Conservation (phyloP, 2,113 vertebrate genomes). For the Aythya baeri region DNA sequence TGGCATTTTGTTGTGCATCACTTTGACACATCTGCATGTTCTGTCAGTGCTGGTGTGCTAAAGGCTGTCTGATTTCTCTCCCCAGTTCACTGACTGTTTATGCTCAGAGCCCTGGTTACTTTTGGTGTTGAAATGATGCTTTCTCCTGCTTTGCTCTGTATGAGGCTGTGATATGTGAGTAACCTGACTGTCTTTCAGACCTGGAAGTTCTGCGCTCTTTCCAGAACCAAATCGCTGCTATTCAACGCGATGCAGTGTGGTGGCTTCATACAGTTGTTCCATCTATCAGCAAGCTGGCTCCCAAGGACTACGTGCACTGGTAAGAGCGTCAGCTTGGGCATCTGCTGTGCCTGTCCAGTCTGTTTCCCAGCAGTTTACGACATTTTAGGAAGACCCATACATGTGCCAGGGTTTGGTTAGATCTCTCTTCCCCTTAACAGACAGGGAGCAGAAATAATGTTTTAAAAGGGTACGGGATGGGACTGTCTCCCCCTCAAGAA, state of each 20-base stretch:
- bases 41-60: neutral
- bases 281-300: constrained; percentile 91
- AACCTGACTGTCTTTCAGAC: constrained; percentile 77
- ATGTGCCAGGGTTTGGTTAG: neutral
- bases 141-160: neutral
- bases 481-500: neutral
- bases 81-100: neutral
- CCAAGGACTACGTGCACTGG: constrained; percentile 98
- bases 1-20: neutral
- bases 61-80: neutral
- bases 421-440: neutral
- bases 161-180: neutral
- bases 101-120: neutral
- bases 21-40: too few species aligned
- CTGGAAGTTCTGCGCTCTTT: constrained; percentile 92
- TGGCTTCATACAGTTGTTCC: constrained; percentile 97
- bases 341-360: neutral
- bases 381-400: fast-evolving
- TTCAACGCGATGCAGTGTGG: constrained; percentile 97
- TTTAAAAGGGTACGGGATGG: neutral
- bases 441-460: neutral
- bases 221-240: constrained; percentile 96
- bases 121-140: neutral
- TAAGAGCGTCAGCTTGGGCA: constrained; percentile 49
- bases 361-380: neutral